Conservation (phyloP, 2,888 invertebrate species). For the Drosophila ezoana region DNA sequence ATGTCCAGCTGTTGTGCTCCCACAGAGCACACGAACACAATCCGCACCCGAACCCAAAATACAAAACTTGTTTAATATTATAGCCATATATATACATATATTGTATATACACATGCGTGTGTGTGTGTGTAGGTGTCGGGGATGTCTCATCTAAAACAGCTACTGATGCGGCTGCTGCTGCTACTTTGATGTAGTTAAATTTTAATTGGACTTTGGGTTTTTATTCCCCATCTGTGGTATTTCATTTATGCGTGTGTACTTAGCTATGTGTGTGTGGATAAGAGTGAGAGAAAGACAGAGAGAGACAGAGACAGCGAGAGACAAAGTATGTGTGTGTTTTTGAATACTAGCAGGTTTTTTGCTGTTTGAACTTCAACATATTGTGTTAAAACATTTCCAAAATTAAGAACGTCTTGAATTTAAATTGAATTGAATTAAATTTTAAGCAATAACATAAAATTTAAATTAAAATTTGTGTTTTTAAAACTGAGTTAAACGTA, state of each 20-base stretch:
- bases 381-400: conserved; percentile 24
- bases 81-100: conserved; percentile 19
- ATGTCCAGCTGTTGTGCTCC: conserved; percentile 75
- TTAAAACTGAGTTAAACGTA: too few relatives aligned
- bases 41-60: conserved; percentile 56
- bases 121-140: conserved; percentile 35
- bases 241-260: conserved; percentile 47
- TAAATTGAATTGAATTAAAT: too few relatives aligned
- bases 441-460: too few relatives aligned
- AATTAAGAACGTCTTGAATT: neutral
- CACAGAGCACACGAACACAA: conserved; percentile 50
- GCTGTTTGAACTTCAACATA: conserved; percentile 41
- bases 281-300: conserved; percentile 5
- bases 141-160: conserved; percentile 63
- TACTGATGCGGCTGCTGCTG: conserved; percentile 63
- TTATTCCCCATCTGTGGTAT: conserved; percentile 70
- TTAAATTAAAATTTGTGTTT: too few relatives aligned
- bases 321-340: neutral
- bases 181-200: conserved; percentile 82
- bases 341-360: conserved; percentile 1
- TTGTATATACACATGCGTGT: conserved; percentile 2
- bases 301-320: neutral
- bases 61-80: conserved; percentile 78
- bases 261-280: conserved; percentile 1
- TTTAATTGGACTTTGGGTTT: conserved; percentile 82